Conservation (phyloP, 2,797 vertebrate species). For the Thaleichthys pacificus region DNA sequence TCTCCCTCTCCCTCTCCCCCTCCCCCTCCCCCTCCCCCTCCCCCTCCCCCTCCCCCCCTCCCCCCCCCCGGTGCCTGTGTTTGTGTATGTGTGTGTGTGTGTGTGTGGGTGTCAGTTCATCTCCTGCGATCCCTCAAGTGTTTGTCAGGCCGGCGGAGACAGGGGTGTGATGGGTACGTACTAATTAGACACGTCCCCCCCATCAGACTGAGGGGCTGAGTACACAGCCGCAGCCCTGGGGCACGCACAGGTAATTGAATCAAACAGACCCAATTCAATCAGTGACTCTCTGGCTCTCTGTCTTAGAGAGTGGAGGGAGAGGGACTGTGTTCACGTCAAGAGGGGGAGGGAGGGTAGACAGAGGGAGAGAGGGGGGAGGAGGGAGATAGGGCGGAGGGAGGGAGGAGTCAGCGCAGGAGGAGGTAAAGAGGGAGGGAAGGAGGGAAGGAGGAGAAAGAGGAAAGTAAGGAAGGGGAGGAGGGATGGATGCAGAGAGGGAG, state of each 20-base stretch:
- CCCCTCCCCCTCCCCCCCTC: conserved; percentile 44
- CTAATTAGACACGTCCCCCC: conserved; percentile 35
- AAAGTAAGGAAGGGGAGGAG: no score
- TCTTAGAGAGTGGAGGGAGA: neutral
- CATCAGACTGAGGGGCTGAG: conserved; percentile 25
- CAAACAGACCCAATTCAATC: conserved; percentile 38
- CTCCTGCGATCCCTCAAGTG: conserved; percentile 20
- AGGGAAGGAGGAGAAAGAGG: neutral
- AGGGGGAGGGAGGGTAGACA: neutral
- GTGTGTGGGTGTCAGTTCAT: neutral
- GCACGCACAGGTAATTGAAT: conserved; percentile 28
- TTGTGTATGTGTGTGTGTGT: neutral
- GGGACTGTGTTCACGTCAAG: neutral
- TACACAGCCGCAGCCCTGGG: conserved; percentile 27
- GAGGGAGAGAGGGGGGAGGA: neutral
- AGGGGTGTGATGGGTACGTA: conserved; percentile 30
- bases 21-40: conserved; percentile 29
- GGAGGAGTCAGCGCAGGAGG: no score
- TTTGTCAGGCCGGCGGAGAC: conserved; percentile 20
- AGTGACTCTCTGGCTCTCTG: conserved; percentile 15
- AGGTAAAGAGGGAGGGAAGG: neutral
- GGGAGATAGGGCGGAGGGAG: no score
- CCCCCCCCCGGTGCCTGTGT: no score
- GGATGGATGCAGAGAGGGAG: no score
- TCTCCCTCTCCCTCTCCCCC: conserved; percentile 36